Base-by-base conservation (phyloP, 2,797 vertebrate genomes). In the Scleropages formosus region DNA sequence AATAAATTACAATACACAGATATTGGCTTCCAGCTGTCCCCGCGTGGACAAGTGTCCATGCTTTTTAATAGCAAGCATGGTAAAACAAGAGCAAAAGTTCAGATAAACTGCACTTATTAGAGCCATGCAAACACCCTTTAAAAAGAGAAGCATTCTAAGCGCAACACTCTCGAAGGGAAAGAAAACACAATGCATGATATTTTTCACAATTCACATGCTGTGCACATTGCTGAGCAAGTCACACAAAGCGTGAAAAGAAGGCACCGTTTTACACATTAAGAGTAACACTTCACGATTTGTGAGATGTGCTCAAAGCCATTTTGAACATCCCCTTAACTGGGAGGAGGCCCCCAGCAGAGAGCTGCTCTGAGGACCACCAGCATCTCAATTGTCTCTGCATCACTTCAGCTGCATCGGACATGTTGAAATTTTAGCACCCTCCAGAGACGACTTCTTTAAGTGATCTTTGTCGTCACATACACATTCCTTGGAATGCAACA, bases 151-250 rank as follows among this genome's bases (percentile, higher is more conserved):
- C 4, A 11, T 44, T n/a, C n/a, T n/a, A n/a, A n/a, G n/a, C n/a
- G n/a, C 16, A 66, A 46, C 47, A 66, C 20, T 67, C 65, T 47
- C 67, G 47, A n/a, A 67, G 8, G 44, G 65, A 67, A 47, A 51
- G 49, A 7, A 7, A 22, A n/a, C 20, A 67, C 20, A 67, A 44
- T 47, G 20, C 6, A 61, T 27, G 24, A 20, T 20, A 12, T 39
- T 47, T n/a, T 15, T 12, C 16, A 46, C 47, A 9, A 47, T 31
- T 67, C 39, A 67, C 64, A 46, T n/a, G 46, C 10, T 20, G 22
- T 64, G 39, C n/a, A 22, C 65, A 39, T 4, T 44, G 65, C 4
- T 18, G 10, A n/a, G 18, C 11, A 22, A n/a, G 65, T 47, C 47
- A n/a, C 31, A 47, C 39, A 67, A 20, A 39, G 39, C 31, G n/a